Evolutionary conservation across 2,888 invertebrate species (phyloP), one percentile per base, ranked within the genome.

Genomic region (Trissoscelio sp.): DNA sequence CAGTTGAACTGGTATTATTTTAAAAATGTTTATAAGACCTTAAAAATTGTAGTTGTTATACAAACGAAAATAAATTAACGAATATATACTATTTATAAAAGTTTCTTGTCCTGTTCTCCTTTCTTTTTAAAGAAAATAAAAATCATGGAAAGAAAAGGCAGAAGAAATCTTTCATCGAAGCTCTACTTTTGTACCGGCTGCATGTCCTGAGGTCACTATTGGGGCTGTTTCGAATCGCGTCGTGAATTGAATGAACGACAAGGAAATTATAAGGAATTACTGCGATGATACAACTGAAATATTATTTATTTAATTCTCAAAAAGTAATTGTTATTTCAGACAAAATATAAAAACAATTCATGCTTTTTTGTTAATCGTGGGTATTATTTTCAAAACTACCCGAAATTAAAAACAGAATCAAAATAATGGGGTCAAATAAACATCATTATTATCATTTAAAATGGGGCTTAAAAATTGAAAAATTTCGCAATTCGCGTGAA

Each of bases 181-280:
- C 6, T 58, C 11, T 34, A 58, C 22, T 28, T 60, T 28, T 28
- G 37, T 44, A 28, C 31, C 37, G 6, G 31, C 22, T 58, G 16
- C n/a, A 39, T 60, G 60, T 60, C 60, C 60, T 6, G 14, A 14
- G 22, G 58, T 58, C 22, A 58, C 58, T 37, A 58, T 22, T 58
- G 39, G 39, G 58, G 44, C 22, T 44, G 42, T 20, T 28, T 20
- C 6, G 28, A 22, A 60, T 60, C 28, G 14, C 44, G 20, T 44
- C 28, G 24, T 60, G 42, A 44, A 60, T 60, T 44, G 44, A 44
- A 44, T 18, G 2, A 1, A 44, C 44, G 18, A 44, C 18, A 44
- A 42, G 12, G 12, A 44, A 44, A 44, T 44, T 44, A 44, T 44
- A 18, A 44, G 9, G 18, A 44, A 44, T 44, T 44, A 44, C 44